Evolutionary conservation across 2,888 invertebrate genomes (phyloP), one percentile per base, ranked within the genome.

Genomic region (Dastarcus helophoroides): DNA sequence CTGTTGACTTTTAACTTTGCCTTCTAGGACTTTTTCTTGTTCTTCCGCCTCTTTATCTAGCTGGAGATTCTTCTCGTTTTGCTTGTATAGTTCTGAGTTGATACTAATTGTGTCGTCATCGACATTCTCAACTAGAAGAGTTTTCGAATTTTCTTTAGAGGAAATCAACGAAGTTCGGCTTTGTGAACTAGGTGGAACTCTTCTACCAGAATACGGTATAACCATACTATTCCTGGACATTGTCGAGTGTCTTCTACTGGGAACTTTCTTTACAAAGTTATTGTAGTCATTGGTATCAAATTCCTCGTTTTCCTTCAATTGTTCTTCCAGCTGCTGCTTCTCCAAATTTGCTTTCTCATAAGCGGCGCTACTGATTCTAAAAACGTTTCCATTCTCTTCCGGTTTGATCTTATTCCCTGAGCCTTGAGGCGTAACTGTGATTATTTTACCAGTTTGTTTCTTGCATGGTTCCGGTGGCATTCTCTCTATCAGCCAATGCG

Each of bases 401-500:
- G 47, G 47, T 9, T 41, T 32, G 6, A 48, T 36, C 40, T 43
- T 47, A 26, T 40, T 36, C 4, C 19, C n/a, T 8, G 12, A 7
- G 10, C 24, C 12, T 7, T 9, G 13, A 4, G 29, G 31, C 7
- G 30, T 28, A 5, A 22, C 9, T n/a, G n/a, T 34, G 3, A 32
- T 12, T 15, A n/a, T 17, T 25, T n/a, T 36, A 25, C 4, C 12
- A 10, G 11, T 10, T 19, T 14, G 14, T 10, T 3, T 14, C 6
- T 33, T 32, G 16, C 36, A 41, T 4, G 41, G 39, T 22, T 50
- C 41, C 14, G 45, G 42, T 1, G 52, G 49, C 24, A 50, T 37
- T 35, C 44, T 50, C 3, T 53, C 48, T 5, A 59, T 48, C 15
- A 55, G 46, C 53, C 58, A 60, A 33, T 60, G 58, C 1, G 56